Base-by-base conservation (phyloP, 1,140 invertebrate species). In the Sinella curviseta region DNA sequence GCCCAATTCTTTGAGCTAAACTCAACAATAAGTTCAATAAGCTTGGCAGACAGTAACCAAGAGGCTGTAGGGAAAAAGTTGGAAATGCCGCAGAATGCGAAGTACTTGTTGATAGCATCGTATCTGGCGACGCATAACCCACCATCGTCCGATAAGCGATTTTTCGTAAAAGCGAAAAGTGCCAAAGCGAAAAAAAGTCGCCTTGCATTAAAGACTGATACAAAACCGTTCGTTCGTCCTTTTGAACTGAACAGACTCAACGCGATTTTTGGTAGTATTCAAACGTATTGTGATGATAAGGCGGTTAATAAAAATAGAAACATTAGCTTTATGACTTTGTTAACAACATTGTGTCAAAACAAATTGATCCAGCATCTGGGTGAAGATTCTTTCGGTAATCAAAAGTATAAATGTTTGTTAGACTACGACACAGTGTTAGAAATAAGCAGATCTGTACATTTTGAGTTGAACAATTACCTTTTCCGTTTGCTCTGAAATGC, bases 381-480 rank as follows among this genome's bases (percentile, higher is more conserved):
- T 2, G 74, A 75, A 75, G 74, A 75, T 30, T 48, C 74, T 8
- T 75, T 24, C 2, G 74, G 74, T 8, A 36, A 75, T 75, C 34
- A 48, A 14, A 75, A 75, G 35, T 75, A 75, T 24, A 20, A 30
- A 17, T 75, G 74, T 54, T 48, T 75, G 28, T n/a, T 54, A n/a
- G 36, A 75, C 35, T 75, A 75, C 26, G 74, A 75, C 16, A 48
- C 28, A n/a, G 39, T 75, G 1, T 54, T 75, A 48, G 39, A 75
- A 24, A 75, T 75, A 39, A 54, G 35, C 20, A 75, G 28, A 24
- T 48, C 35, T 75, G 74, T 75, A 39, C 1, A 75, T 26, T 75
- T 75, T 75, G 74, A 75, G 26, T 35, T 75, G 4, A 75, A 75
- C 35, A 75, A 75, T 48, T 75, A 75, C 24, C 74, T 75, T 14